Conservation (phyloP, 2,888 invertebrate species). For the Plebejus argus region DNA sequence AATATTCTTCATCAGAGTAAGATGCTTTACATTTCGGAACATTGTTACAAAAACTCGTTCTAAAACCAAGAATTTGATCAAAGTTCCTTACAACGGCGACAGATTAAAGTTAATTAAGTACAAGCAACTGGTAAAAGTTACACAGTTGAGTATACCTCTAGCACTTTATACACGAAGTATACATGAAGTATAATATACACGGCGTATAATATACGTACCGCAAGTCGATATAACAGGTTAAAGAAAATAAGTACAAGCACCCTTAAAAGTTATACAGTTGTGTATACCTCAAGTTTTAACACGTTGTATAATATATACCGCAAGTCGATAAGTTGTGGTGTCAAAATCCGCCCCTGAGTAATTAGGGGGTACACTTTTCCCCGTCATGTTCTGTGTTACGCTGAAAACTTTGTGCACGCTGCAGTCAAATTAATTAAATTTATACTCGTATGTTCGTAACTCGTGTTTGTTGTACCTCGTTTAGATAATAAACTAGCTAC, state of each 20-base stretch:
- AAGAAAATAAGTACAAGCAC: neutral
- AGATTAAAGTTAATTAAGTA: neutral
- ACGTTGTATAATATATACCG: neutral
- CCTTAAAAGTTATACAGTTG: neutral
- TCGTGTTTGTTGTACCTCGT: neutral
- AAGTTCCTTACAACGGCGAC: neutral
- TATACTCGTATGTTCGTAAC: neutral
- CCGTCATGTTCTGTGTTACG: conserved; percentile 23
- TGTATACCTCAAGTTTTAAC: neutral
- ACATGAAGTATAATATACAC: neutral
- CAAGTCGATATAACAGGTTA: conserved; percentile 7
- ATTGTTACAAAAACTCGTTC: conserved; percentile 12
- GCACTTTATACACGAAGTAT: neutral
- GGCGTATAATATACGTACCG: too few relatives aligned
- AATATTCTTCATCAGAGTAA: neutral
- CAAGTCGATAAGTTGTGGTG: conserved; percentile 48
- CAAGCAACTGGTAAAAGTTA: conserved; percentile 15
- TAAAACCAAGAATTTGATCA: conserved; percentile 5
- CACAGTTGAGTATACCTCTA: neutral
- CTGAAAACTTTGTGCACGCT: conserved; percentile 4
- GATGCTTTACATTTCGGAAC: neutral
- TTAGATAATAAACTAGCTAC: neutral
- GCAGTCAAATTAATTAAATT: conserved; percentile 29
- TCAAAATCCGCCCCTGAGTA: conserved; percentile 60
- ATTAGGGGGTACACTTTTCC: conserved; percentile 51